Percentiles rank a stretch among this genome's conserved stretches.
These are phyloP conservation scores for Syngnathoides biaculeatus DNA, from an alignment of 2,113 vertebrate genomes.

Conservation along the genomic window DNA sequence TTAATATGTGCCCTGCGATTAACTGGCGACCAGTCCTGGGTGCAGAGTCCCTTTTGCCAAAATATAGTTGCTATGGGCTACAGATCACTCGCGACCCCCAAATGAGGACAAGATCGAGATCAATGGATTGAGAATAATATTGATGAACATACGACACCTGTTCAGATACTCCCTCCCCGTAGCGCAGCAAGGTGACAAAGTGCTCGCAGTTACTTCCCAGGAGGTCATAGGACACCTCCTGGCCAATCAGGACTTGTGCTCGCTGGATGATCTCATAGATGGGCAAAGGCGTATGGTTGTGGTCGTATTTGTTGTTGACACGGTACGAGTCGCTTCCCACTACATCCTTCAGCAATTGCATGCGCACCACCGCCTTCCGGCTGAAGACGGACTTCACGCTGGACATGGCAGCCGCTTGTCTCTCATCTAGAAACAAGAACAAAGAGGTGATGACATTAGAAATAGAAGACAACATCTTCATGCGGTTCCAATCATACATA, in stretches of 20 bases:
- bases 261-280: slow-evolving; percentile 79
- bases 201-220: slow-evolving; percentile 91
- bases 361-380: slow-evolving; percentile 83
- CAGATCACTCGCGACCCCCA: too few relatives aligned
- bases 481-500: not conserved
- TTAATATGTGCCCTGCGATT: too few relatives aligned
- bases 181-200: slow-evolving; percentile 88
- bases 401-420: slow-evolving; percentile 66
- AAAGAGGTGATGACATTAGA: not conserved
- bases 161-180: slow-evolving; percentile 81
- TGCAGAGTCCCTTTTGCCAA: too few relatives aligned
- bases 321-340: slow-evolving; percentile 78
- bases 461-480: not conserved
- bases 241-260: slow-evolving; percentile 76
- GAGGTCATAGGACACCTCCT: slow-evolving; percentile 85
- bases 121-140: not conserved
- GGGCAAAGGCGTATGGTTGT: slow-evolving; percentile 72
- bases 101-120: not conserved
- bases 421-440: slow-evolving; percentile 72
- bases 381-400: slow-evolving; percentile 87
- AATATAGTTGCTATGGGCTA: too few relatives aligned
- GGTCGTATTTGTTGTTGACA: slow-evolving; percentile 92
- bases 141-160: slow-evolving; percentile 71
- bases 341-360: slow-evolving; percentile 89
- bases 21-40: too few relatives aligned